Conservation (phyloP, 1,140 invertebrate species). For the Temnothorax curvispinosus region DNA sequence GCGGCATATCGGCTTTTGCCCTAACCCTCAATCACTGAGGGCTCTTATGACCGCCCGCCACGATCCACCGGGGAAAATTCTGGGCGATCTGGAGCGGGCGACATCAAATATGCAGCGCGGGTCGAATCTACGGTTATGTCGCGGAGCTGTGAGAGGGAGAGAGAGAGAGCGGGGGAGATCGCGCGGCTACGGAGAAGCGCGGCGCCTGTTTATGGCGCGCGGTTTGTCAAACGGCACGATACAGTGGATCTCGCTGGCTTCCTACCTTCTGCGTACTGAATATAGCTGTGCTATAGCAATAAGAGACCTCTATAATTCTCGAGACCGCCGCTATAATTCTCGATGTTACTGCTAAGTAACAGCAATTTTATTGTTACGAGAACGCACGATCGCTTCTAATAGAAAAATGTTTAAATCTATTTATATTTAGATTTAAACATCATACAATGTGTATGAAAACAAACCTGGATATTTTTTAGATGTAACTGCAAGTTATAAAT, state of each 20-base stretch:
- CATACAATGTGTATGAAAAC: neutral
- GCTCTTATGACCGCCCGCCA: slow-evolving; percentile 83
- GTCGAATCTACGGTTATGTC: slow-evolving; percentile 85
- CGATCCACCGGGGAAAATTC: slow-evolving; percentile 84
- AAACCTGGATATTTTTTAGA: neutral
- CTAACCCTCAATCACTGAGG: slow-evolving; percentile 86
- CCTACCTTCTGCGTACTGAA: neutral
- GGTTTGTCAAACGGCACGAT: slow-evolving; percentile 82
- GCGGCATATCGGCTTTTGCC: slow-evolving; percentile 77
- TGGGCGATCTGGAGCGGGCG: slow-evolving; percentile 83
- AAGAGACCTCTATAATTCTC: slow-evolving; percentile 30
- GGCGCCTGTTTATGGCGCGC: slow-evolving; percentile 77
- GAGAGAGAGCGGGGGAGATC: neutral
- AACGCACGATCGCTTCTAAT: neutral
- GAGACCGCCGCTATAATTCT: slow-evolving; percentile 15
- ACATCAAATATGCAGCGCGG: slow-evolving; percentile 84
- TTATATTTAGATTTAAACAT: neutral
- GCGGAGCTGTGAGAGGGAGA: slow-evolving; percentile 62
- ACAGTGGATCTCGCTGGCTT: slow-evolving; percentile 19
- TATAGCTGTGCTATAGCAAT: neutral
- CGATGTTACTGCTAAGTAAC: neutral
- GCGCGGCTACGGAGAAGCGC: slow-evolving; percentile 39
- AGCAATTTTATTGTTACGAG: neutral
- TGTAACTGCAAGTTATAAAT: neutral
- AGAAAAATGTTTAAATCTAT: neutral